A percentile compares a stretch with the other conserved stretches of the same genome.
Conservation (phyloP, 1,140 invertebrate genomes). For the Bombus turneri region DNA sequence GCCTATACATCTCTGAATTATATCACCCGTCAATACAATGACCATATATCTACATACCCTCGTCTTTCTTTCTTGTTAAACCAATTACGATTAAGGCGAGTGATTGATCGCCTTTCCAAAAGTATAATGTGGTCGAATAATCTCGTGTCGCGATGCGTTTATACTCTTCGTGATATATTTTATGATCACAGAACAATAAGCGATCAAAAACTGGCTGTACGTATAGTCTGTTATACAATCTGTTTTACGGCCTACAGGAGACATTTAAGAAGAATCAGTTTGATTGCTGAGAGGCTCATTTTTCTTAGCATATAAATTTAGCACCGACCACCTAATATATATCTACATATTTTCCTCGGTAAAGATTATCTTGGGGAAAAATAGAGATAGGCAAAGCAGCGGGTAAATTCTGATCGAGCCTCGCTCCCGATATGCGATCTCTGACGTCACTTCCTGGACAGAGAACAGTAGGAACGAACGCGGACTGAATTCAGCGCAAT, state of each 20-base stretch:
- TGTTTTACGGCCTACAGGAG: too few relatives aligned
- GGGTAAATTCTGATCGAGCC: constrained; percentile 42
- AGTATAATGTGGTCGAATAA: not conserved
- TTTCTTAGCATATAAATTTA: too few relatives aligned
- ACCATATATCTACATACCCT: not conserved
- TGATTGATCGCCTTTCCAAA: not conserved
- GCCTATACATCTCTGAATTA: not conserved
- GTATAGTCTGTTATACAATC: too few relatives aligned
- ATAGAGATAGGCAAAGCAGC: not conserved
- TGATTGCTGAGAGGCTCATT: too few relatives aligned
- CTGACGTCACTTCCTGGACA: constrained; percentile 67
- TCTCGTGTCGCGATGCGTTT: too few relatives aligned
- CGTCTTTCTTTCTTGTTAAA: not conserved
- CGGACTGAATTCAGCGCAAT: constrained; percentile 66
- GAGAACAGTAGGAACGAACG: constrained; percentile 55
- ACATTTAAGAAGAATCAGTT: too few relatives aligned
- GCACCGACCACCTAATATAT: too few relatives aligned
- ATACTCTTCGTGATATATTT: too few relatives aligned
- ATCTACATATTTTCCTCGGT: not conserved
- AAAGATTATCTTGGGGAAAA: not conserved
- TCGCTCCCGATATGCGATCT: constrained; percentile 23
- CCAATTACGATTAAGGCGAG: not conserved
- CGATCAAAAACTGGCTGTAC: too few relatives aligned
- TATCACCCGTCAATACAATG: not conserved
- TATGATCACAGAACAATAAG: too few relatives aligned